Conservation (phyloP, 2,113 vertebrate genomes). For the Caranx ignobilis region DNA sequence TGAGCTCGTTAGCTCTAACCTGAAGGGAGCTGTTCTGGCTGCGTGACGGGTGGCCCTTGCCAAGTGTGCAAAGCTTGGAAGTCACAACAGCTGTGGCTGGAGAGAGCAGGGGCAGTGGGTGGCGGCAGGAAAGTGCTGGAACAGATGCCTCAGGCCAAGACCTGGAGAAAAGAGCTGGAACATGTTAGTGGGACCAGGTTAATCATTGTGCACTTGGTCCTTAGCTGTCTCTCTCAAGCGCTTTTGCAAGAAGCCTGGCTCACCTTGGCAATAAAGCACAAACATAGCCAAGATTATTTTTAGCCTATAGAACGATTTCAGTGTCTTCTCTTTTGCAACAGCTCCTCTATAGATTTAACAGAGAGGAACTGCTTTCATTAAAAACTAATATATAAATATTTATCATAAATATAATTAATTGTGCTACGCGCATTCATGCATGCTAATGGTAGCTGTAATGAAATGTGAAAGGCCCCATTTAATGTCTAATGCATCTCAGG, state of each 20-base stretch:
- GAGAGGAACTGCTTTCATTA: background rate
- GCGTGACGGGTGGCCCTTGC: conserved; percentile 73
- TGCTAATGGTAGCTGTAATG: conserved; percentile 55
- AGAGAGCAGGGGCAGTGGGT: conserved; percentile 71
- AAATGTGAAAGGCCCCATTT: conserved; percentile 61
- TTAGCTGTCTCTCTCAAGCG: conserved; percentile 62
- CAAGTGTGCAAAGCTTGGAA: conserved; percentile 78
- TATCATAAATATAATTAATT: conserved; percentile 49
- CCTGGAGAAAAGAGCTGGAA: conserved; percentile 68
- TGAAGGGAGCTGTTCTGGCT: conserved; percentile 86
- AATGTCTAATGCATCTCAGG: conserved; percentile 55
- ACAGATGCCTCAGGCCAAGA: conserved; percentile 79
- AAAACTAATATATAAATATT: conserved; percentile 23
- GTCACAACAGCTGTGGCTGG: conserved; percentile 76
- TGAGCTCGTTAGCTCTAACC: conserved; percentile 85
- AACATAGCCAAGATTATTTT: conserved; percentile 21
- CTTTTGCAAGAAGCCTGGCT: conserved; percentile 42
- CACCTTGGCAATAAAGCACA: conserved; percentile 51
- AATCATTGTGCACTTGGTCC: conserved; percentile 79
- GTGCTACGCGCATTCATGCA: conserved; percentile 46
- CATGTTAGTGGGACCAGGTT: conserved; percentile 69
- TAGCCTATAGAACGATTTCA: background rate
- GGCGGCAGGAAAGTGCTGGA: conserved; percentile 66
- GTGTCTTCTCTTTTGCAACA: background rate
- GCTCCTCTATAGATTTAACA: background rate